Percentiles rank a stretch among this genome's conserved stretches.
Evolutionary conservation across 2,888 invertebrate genomes (phyloP).

Genomic region (Capitulum mitella): DNA sequence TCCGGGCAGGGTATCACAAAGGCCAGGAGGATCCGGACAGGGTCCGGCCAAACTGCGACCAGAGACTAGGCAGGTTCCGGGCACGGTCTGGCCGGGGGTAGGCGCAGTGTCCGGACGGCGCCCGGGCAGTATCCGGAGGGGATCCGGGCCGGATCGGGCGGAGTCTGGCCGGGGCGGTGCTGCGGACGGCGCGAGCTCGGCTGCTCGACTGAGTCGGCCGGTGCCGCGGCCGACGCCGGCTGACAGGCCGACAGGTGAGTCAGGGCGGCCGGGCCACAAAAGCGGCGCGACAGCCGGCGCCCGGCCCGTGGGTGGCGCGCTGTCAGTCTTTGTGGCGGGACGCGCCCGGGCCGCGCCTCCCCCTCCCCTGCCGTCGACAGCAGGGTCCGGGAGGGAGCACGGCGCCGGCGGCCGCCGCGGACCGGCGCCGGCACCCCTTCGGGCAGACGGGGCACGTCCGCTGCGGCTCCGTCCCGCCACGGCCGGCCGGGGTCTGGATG

Average conservation of each 20-base stretch:
- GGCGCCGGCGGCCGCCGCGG: neutral
- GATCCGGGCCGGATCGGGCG: neutral
- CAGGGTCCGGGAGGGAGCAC: neutral
- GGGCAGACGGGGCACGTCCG: neutral
- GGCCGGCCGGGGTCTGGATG: too few species aligned
- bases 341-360: neutral
- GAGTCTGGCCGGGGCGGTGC: neutral
- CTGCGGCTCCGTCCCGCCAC: neutral
- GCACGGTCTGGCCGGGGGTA: neutral
- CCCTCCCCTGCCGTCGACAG: too few species aligned
- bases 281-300: neutral
- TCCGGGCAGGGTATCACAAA: neutral
- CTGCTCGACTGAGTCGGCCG: neutral
- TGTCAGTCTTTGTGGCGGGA: constrained; percentile 4
- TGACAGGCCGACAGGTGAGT: neutral
- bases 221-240: neutral
- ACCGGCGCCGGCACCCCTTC: neutral
- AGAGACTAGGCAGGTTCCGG: too few species aligned
- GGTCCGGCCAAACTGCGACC: too few species aligned
- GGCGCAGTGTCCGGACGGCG: neutral
- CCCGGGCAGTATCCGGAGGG: neutral
- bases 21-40: too few species aligned
- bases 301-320: neutral
- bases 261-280: neutral
- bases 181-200: neutral